Evolutionary conservation across 2,888 invertebrate genomes (phyloP).

Genomic region (Philaethria dido): DNA sequence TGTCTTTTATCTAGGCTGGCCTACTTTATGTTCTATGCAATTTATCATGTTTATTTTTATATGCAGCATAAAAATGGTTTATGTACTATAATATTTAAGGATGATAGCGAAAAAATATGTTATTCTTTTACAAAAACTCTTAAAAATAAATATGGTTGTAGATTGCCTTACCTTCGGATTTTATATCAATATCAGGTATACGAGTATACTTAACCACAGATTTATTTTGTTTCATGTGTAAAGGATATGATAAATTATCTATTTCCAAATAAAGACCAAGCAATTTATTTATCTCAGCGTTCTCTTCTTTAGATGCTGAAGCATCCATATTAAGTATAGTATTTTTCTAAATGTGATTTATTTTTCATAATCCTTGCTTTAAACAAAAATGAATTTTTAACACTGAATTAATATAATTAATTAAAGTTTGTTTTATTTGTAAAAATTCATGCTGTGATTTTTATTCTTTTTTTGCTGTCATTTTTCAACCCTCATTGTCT

Average conservation of each 20-base stretch:
- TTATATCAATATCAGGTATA: conserved; percentile 66
- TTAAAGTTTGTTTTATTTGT: conserved; percentile 16
- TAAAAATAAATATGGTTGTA: conserved; percentile 10
- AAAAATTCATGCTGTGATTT: conserved; percentile 23
- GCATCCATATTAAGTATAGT: conserved; percentile 66
- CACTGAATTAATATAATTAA: conserved; percentile 17
- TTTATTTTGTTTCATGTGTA: conserved; percentile 55
- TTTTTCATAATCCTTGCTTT: conserved; percentile 28
- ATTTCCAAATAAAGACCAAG: conserved; percentile 59
- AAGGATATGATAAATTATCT: conserved; percentile 55
- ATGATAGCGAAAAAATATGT: background rate
- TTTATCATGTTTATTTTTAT: too few species aligned
- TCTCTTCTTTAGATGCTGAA: conserved; percentile 62
- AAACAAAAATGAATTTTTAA: conserved; percentile 1
- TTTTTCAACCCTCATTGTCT: conserved; percentile 15
- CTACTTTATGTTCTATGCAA: too few species aligned
- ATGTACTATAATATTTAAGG: background rate
- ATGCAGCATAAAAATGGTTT: too few species aligned
- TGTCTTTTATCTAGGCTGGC: too few species aligned
- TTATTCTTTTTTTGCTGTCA: conserved; percentile 20
- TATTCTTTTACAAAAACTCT: background rate
- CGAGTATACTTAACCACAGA: conserved; percentile 72
- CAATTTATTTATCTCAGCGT: conserved; percentile 57
- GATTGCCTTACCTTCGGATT: conserved; percentile 60
- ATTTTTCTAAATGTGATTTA: conserved; percentile 24